These are phyloP conservation scores for Spodoptera exigua DNA, from an alignment of 2,888 invertebrate species.

Conservation along the genomic window DNA sequence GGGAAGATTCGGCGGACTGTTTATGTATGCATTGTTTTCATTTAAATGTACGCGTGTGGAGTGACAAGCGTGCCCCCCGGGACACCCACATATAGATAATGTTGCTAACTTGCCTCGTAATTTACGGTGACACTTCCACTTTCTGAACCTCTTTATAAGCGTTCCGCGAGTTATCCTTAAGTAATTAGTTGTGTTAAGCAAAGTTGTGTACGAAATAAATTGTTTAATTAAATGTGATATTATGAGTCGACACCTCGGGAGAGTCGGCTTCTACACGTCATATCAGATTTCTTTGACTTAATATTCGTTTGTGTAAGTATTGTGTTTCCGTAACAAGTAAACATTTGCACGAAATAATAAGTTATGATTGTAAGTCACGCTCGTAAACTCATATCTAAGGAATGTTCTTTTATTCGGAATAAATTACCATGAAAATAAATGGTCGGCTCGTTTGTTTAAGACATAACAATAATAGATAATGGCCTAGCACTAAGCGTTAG, in stretches of 20 bases:
- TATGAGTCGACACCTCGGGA: conserved; percentile 36
- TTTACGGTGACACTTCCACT: conserved; percentile 56
- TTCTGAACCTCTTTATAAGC: conserved; percentile 53
- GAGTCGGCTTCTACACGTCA: conserved; percentile 5
- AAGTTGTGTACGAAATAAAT: conserved; percentile 52
- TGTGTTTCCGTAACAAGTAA: conserved; percentile 8
- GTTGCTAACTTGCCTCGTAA: conserved; percentile 58
- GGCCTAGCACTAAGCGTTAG: conserved; percentile 19
- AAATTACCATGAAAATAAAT: conserved; percentile 52
- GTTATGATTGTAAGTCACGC: conserved; percentile 34
- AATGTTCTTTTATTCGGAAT: conserved; percentile 49
- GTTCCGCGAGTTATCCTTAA: conserved; percentile 54
- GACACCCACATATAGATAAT: conserved; percentile 50
- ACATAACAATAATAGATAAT: conserved; percentile 43
- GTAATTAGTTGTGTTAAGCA: conserved; percentile 57
- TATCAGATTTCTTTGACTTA: neutral
- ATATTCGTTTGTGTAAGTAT: conserved; percentile 6
- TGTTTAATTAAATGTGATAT: conserved; percentile 50
- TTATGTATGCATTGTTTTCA: conserved; percentile 50
- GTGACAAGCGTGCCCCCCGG: conserved; percentile 32
- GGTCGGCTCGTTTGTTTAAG: conserved; percentile 21
- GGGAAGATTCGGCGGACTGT: conserved; percentile 13
- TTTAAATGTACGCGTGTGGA: conserved; percentile 34
- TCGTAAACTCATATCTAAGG: conserved; percentile 35
- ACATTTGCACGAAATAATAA: conserved; percentile 20